These are phyloP conservation scores for Forbesichthys papilliferus DNA, from an alignment of 2,113 vertebrate species.

Conservation along the genomic window DNA sequence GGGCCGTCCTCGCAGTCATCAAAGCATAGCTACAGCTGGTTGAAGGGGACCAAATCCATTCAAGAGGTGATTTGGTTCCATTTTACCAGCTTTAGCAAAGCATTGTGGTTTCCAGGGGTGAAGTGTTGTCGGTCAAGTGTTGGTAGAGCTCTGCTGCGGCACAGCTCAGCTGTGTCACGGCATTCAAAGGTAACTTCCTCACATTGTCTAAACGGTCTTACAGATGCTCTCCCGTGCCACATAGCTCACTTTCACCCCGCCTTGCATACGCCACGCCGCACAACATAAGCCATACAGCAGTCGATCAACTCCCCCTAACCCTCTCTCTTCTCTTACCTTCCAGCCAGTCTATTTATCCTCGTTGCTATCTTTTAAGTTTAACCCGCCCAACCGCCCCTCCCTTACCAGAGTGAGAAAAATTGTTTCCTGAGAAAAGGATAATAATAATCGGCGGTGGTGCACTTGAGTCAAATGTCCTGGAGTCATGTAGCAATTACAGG, in stretches of 20 bases:
- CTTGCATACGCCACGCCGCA: neutral
- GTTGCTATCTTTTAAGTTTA: slow-evolving; percentile 55
- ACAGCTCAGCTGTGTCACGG: neutral
- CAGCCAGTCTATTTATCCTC: slow-evolving; percentile 55
- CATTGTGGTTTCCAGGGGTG: slow-evolving; percentile 79
- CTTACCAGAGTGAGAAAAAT: slow-evolving; percentile 55
- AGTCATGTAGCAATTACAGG: slow-evolving; percentile 78
- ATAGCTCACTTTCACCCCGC: neutral
- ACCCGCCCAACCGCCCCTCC: slow-evolving; percentile 24
- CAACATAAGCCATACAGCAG: slow-evolving; percentile 40
- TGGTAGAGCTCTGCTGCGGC: neutral
- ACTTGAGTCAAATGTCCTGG: slow-evolving; percentile 75
- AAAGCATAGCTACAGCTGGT: slow-evolving; percentile 99
- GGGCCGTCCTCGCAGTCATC: slow-evolving; percentile 78
- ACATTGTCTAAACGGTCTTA: neutral
- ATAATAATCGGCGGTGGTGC: slow-evolving; percentile 77
- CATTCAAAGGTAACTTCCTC: slow-evolving; percentile 22
- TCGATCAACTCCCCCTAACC: slow-evolving; percentile 51
- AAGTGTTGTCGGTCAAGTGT: slow-evolving; percentile 3
- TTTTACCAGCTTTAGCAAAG: slow-evolving; percentile 99
- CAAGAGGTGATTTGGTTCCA: slow-evolving; percentile 99
- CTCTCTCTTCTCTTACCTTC: slow-evolving; percentile 47
- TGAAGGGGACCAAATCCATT: slow-evolving; percentile 99
- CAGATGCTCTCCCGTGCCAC: neutral
- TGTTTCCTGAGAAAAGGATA: slow-evolving; percentile 69